Percentiles rank a stretch among this genome's conserved stretches.
Evolutionary conservation across 2,113 vertebrate genomes (phyloP).

Genomic region (Microtus montanus): DNA sequence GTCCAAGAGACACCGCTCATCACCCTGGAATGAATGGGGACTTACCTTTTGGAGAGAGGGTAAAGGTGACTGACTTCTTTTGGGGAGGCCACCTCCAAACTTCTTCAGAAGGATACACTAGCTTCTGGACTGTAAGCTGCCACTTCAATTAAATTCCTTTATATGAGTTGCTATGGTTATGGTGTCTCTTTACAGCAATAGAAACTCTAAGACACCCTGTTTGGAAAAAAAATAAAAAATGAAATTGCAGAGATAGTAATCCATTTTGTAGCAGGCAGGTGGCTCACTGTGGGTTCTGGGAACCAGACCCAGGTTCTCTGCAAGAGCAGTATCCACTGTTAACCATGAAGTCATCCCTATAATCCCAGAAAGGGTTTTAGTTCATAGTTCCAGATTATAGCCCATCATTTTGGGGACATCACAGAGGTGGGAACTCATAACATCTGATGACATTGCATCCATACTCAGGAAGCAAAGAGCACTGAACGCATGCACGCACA

Average conservation of each 20-base stretch:
- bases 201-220: background rate
- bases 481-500: background rate
- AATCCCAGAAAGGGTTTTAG: background rate
- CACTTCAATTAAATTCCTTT: background rate
- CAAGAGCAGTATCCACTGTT: background rate
- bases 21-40: background rate
- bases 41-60: background rate
- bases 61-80: background rate
- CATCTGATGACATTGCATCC: background rate
- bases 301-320: background rate
- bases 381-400: background rate
- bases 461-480: background rate
- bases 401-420: background rate
- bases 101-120: background rate
- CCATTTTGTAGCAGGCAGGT: background rate
- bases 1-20: background rate
- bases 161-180: background rate
- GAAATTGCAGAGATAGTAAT: background rate
- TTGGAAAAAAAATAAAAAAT: background rate
- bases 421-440: background rate
- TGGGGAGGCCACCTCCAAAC: background rate
- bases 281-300: background rate
- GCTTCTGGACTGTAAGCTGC: background rate
- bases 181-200: background rate
- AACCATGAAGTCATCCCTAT: background rate